Percentiles rank a stretch among this genome's conserved stretches.
These are phyloP conservation scores for Tricholaema leucomelas DNA, from an alignment of 2,113 vertebrate genomes.

Conservation along the genomic window DNA sequence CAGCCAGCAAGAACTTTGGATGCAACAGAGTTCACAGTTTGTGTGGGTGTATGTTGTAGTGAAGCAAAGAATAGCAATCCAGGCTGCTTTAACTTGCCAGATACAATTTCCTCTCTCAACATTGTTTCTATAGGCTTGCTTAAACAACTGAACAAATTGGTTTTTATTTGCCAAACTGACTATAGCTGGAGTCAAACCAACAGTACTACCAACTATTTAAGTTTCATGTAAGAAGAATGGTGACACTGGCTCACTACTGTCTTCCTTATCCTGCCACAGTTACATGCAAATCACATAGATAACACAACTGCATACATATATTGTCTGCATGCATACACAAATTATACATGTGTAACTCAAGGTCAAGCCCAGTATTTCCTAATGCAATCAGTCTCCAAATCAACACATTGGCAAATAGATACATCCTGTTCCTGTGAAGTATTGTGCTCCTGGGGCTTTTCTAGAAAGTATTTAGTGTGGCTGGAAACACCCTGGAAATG, in stretches of 20 bases:
- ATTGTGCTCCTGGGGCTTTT: constrained; percentile 25
- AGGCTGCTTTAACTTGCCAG: constrained; percentile 47
- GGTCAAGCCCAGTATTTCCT: constrained; percentile 12
- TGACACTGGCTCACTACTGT: not conserved
- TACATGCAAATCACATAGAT: not conserved
- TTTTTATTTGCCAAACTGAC: constrained; percentile 25
- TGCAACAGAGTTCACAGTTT: constrained; percentile 44
- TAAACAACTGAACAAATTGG: constrained; percentile 15
- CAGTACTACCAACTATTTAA: constrained; percentile 1
- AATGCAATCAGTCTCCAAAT: not conserved
- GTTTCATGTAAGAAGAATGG: not conserved
- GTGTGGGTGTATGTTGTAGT: constrained; percentile 38
- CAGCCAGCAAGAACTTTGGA: constrained; percentile 34
- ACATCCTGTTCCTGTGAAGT: constrained; percentile 40
- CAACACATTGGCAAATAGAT: constrained; percentile 30
- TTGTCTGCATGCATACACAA: not conserved
- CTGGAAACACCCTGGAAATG: constrained; percentile 61
- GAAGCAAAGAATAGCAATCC: constrained; percentile 35
- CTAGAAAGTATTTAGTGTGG: constrained; percentile 33
- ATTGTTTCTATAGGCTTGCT: constrained; percentile 6
- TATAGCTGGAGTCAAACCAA: constrained; percentile 1
- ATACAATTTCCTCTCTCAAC: constrained; percentile 53
- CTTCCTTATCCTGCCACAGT: not conserved
- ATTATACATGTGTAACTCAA: not conserved
- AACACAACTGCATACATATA: not conserved